These are phyloP conservation scores for Tetranychus truncatus DNA, from an alignment of 2,888 invertebrate genomes.

Conservation along the genomic window DNA sequence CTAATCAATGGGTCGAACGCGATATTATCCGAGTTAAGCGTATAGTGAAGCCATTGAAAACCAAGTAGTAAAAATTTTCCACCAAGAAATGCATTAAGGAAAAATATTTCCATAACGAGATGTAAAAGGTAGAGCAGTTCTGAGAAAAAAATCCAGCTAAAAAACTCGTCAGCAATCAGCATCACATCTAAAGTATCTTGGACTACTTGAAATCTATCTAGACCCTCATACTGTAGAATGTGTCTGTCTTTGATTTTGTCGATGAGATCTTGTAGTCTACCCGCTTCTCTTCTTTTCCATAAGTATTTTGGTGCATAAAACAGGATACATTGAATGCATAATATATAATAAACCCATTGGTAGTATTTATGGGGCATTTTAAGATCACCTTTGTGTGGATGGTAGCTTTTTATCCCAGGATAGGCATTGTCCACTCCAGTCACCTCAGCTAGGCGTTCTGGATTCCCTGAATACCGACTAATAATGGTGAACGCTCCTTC, in stretches of 20 bases:
- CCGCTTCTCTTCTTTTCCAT: conserved; percentile 75
- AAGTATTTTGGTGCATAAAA: conserved; percentile 54
- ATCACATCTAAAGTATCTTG: conserved; percentile 35
- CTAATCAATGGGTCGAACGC: conserved; percentile 60
- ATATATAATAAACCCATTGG: conserved; percentile 28
- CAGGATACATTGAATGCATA: conserved; percentile 19
- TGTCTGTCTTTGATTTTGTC: not conserved
- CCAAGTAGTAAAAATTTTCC: conserved; percentile 3
- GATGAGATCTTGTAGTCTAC: conserved; percentile 73
- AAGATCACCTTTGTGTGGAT: conserved; percentile 21
- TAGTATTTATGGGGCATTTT: conserved; percentile 26
- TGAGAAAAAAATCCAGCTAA: not conserved
- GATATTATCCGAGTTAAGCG: not conserved
- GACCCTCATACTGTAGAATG: not conserved
- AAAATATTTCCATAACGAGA: conserved; percentile 1
- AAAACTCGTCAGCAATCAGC: not conserved
- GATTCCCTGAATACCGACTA: conserved; percentile 8
- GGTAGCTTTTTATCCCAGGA: conserved; percentile 47
- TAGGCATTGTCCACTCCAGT: conserved; percentile 37
- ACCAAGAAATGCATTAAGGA: conserved; percentile 10
- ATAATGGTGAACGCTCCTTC: conserved; percentile 63
- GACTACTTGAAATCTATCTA: not conserved
- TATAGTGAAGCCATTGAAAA: conserved; percentile 4
- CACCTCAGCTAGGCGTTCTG: not conserved
- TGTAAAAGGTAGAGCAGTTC: not conserved